Base-by-base conservation (phyloP, 2,888 invertebrate species). In the Trilocha varians region DNA sequence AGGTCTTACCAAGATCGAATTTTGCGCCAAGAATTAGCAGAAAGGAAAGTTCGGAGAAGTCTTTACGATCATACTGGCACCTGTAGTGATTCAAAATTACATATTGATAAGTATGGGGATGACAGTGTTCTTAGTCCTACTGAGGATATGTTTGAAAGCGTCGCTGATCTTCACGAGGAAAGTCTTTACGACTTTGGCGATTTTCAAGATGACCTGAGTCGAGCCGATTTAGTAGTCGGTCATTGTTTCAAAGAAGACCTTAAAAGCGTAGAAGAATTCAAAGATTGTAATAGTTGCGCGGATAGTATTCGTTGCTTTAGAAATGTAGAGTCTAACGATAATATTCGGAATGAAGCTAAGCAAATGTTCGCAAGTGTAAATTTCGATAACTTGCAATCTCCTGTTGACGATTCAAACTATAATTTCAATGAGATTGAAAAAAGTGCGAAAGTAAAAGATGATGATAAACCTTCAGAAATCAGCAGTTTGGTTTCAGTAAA, bases 1-100 rank as follows among this genome's bases (percentile, higher is more conserved):
- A 70, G 59, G 43, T 70, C 71, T 0, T 68, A 66, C 44, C 83
- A 82, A 49, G 76, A 79, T 32, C 65, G 50, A 40, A 62, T 82
- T 39, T 55, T 84, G 43, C 68, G 64, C 16, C 71, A 68, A 45
- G 82, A 80, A 49, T 48, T 84, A 5, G 62, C 57, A 3, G 84
- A 84, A 45, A 58, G 83, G 18, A 65, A 65, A 39, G 68, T 65
- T 2, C 61, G 83, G 32, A 69, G 83, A 2, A 62, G 60, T 17
- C 52, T 79, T 1, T 76, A 66, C 48, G 65, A 73, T 38, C 62
- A 69, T 40, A 58, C 59, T 39, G 66, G 59, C 13, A 43, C 55
- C 13, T 62, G 64, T 44, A 72, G 71, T 46, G 68, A 74, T 16
- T 55, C 64, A 3, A 55, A 49, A 15, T 44, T 66, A 37, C 53